Base-by-base conservation (phyloP, 1,140 invertebrate genomes). In the Cephus cinctus region DNA sequence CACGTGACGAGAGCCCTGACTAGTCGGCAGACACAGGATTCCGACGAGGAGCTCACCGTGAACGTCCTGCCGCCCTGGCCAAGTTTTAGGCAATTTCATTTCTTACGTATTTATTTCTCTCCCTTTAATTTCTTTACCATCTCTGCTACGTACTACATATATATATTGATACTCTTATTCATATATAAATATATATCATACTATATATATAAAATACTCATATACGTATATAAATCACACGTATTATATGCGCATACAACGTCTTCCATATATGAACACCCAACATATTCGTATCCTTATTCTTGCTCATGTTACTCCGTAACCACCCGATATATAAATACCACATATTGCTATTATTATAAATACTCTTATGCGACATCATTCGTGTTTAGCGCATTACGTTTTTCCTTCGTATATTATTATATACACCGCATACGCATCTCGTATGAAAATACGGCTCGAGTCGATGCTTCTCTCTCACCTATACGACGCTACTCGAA, bases 31-130 rank as follows among this genome's bases (percentile, higher is more conserved):
- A 54, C 63, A 38, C 73, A 74, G 69, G 75, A 77, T 65, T 76
- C 73, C 45, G 73, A 76, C 57, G 75, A 77, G 65, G 75, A 77
- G 60, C 73, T 77, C 69, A 74, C 67, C 62, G 73, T 75, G 63
- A 76, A 72, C 69, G 75, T 77, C 63, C 71, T 77, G 56, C 75
- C 75, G 49, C 75, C 75, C 46, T 77, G 75, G 75, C 75, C 75
- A 53, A 77, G 71, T 73, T 77, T 77, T 77, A 77, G 75, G 75
- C 75, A 77, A 77, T 76, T 77, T 77, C 69, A 73, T 73, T 75
- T 75, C 60, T 71, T 76, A 77, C 69, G 63, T 76, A 75, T 75
- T 75, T 74, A 73, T 75, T 73, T 75, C 59, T 69, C 57, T 72
- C 52, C 46, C 48, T 67, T 70, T 56, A 67, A 67, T 72, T 60